Base-by-base conservation (phyloP, 2,888 invertebrate species). In the Tenthredo mesomela region DNA sequence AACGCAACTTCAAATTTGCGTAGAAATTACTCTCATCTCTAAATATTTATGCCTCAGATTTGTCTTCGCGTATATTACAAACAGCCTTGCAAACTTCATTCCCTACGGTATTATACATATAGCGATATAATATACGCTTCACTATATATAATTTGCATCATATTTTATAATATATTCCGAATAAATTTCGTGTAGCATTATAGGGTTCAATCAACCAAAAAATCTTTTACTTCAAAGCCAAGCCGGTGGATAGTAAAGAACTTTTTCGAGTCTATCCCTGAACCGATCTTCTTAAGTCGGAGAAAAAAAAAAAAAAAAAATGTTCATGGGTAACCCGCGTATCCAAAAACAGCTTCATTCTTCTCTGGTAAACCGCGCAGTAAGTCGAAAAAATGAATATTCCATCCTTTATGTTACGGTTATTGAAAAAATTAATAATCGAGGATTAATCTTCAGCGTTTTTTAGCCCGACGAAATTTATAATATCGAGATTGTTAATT, bases 21-120 rank as follows among this genome's bases (percentile, higher is more conserved):
- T 77, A 77, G 40, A 77, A 54, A 77, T 77, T 54, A 77, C 77
- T 54, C 29, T 33, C 54, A 12, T 47, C 18, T 50, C 43, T 77
- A n/a, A 33, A 77, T 77, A 77, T 77, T 50, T 77, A 77, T 54
- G n/a, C n/a, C 40, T 2, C 50, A 77, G 77, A 29, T 77, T 77
- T 33, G 25, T 77, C 21, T 73, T 25, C 73, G 21, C 43, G 21
- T 43, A 40, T 73, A 40, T 73, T 43, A 73, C 43, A 73, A 40
- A 73, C 43, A 43, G 40, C 18, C 33, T 10, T 15, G 43, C 21
- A 73, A 67, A 67, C 67, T 67, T 67, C 0, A 21, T 10, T 5
- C 61, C 61, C 10, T 12, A 18, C 7, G 61, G 25, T 25, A 67
- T 33, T n/a, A n/a, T n/a, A n/a, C n/a, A n/a, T n/a, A n/a, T n/a